These are phyloP conservation scores for Coelopa pilipes DNA, from an alignment of 2,888 invertebrate genomes.

Conservation along the genomic window DNA sequence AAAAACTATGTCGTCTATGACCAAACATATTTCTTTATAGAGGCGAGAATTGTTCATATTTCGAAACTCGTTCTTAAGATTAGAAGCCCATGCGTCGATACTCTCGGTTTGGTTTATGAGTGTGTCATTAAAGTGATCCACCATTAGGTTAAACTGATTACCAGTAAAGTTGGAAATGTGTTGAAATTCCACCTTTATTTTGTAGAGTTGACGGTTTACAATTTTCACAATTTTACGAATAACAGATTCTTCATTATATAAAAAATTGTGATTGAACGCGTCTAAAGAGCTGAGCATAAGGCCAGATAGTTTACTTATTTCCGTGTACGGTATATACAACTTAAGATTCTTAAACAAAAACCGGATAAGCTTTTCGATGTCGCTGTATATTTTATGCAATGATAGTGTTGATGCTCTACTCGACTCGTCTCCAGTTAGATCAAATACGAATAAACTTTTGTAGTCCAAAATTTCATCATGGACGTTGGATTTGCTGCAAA, in stretches of 20 bases:
- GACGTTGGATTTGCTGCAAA: no score
- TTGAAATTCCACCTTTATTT: slow-evolving; percentile 45
- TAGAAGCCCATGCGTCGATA: slow-evolving; percentile 50
- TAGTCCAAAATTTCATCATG: no score
- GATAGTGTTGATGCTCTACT: not conserved
- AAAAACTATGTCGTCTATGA: slow-evolving; percentile 55
- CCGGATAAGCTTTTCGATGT: slow-evolving; percentile 42
- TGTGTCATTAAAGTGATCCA: slow-evolving; percentile 51
- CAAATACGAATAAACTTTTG: no score
- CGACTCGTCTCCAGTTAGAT: no score
- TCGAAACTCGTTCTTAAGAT: slow-evolving; percentile 49
- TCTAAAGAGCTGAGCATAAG: slow-evolving; percentile 45
- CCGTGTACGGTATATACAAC: slow-evolving; percentile 39
- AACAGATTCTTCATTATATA: slow-evolving; percentile 43
- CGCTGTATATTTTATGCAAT: slow-evolving; percentile 36
- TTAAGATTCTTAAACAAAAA: slow-evolving; percentile 38
- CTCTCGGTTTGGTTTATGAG: slow-evolving; percentile 52
- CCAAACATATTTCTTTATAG: slow-evolving; percentile 50
- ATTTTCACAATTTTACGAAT: slow-evolving; percentile 44
- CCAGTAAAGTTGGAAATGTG: slow-evolving; percentile 47
- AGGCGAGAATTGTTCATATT: slow-evolving; percentile 48
- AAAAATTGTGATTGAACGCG: slow-evolving; percentile 43
- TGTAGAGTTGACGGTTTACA: slow-evolving; percentile 43
- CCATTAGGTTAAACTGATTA: slow-evolving; percentile 49
- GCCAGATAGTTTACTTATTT: slow-evolving; percentile 43